Percentiles rank a stretch among this genome's conserved stretches.
Evolutionary conservation across 2,797 vertebrate genomes (phyloP).

Genomic region (Chrysocyon brachyurus): DNA sequence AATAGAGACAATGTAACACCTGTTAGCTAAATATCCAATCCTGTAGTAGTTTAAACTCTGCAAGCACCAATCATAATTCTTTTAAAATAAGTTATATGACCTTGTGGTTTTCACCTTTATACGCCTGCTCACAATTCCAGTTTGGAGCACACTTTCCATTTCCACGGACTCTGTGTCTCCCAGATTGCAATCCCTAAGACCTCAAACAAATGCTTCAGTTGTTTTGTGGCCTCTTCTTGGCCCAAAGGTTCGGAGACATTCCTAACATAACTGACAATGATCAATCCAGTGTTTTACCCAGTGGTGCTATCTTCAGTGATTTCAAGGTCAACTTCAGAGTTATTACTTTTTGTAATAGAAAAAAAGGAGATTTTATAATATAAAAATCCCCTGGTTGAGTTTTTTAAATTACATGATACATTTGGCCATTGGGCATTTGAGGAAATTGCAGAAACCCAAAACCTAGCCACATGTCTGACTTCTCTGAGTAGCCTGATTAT

Average conservation of each 20-base stretch:
- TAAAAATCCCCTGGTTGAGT: constrained; percentile 9
- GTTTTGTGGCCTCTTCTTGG: background rate
- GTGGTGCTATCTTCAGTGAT: background rate
- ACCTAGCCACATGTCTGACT: background rate
- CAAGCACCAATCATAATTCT: background rate
- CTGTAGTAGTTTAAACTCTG: background rate
- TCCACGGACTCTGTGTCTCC: background rate
- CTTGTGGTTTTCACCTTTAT: background rate
- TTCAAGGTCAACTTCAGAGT: constrained; percentile 22
- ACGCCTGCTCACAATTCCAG: background rate
- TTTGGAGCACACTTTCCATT: background rate
- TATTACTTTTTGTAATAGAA: background rate
- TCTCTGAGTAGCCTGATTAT: background rate
- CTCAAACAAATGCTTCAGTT: too few species aligned
- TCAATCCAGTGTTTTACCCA: background rate
- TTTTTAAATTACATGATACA: background rate
- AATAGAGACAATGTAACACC: background rate
- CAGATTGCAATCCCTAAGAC: background rate
- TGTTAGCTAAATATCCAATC: background rate
- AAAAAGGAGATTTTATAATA: background rate
- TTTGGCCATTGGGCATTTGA: background rate
- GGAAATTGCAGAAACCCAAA: background rate
- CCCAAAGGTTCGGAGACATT: background rate
- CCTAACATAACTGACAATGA: background rate
- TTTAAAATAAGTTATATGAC: background rate